Base-by-base conservation (phyloP, 1,140 invertebrate genomes). In the Caenorhabditis brenneri region DNA sequence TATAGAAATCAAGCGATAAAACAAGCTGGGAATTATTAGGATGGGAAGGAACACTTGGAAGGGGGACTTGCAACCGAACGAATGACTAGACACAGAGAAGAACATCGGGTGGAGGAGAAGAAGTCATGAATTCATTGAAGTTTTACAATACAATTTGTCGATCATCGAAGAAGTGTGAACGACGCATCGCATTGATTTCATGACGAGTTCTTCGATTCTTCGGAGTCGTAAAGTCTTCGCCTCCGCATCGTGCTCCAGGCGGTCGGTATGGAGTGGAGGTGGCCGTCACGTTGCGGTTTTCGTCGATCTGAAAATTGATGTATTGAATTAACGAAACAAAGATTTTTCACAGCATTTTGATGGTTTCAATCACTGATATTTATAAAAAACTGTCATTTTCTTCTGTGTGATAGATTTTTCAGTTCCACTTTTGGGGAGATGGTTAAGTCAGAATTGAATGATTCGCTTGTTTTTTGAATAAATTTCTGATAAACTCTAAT, bases 181-280 rank as follows among this genome's bases (percentile, higher is more conserved):
- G 65, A 74, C 65, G 65, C 36, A 74, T 74, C 16, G 65, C 65
- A 74, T 74, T 74, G 36, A 74, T 74, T 74, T 74, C 65, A n/a
- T 74, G 33, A 6, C 65, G 65, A 24, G 65, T 74, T 24, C 65
- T 39, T 74, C 65, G 15, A 42, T 74, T 74, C 36, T 74, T 74
- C 36, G 65, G 65, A 42, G 65, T 74, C n/a, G 65, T 74, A 36
- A 74, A 74, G n/a, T 74, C 65, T 10, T 74, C 65, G 33, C 16
- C 31, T 24, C 65, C 65, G 33, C 65, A 74, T 42, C 65, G n/a
- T n/a, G n/a, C 46, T 74, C 65, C 65, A 74, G 65, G 22, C 29
- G 65, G 6, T 4, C 36, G 65, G 36, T 36, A 74, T n/a, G 65
- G 36, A 12, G 65, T 24, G 22, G 65, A 74, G 15, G 60, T 65